Evolutionary conservation across 2,113 vertebrate species (phyloP).

Genomic region (Zootoca vivipara): DNA sequence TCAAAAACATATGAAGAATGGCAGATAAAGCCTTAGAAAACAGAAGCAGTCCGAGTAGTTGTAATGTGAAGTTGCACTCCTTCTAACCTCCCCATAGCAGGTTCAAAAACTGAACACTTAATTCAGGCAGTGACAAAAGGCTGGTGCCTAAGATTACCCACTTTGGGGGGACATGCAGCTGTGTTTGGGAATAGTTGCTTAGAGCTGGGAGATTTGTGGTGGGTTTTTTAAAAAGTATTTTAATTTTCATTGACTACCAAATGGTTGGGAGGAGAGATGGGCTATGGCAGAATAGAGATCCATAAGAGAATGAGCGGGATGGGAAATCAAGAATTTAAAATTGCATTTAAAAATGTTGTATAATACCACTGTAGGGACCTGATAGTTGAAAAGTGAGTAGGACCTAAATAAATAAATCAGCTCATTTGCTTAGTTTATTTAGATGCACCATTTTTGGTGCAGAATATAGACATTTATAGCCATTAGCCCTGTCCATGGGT

Average conservation of each 20-base stretch:
- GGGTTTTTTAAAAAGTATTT: neutral
- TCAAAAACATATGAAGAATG: neutral
- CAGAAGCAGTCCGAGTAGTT: neutral
- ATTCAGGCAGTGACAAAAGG: neutral
- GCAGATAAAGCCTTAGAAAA: neutral
- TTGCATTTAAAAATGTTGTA: neutral
- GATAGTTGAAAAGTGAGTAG: neutral
- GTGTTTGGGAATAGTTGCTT: neutral
- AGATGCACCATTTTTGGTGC: neutral
- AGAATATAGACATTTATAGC: neutral
- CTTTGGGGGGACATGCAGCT: neutral
- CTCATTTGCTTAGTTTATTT: neutral
- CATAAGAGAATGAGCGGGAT: neutral
- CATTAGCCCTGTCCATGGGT: neutral
- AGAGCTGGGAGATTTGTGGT: neutral
- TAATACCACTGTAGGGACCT: neutral
- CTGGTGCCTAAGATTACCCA: neutral
- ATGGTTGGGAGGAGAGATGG: neutral
- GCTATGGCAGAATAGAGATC: neutral
- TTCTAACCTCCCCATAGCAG: neutral
- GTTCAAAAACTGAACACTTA: neutral
- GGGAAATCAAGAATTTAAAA: neutral
- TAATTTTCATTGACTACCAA: neutral
- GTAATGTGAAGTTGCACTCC: no score
- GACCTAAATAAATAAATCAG: neutral